phyloP scores from a whole-genome alignment of 1,140 invertebrate species.

The Lepidurus apus region DNA sequence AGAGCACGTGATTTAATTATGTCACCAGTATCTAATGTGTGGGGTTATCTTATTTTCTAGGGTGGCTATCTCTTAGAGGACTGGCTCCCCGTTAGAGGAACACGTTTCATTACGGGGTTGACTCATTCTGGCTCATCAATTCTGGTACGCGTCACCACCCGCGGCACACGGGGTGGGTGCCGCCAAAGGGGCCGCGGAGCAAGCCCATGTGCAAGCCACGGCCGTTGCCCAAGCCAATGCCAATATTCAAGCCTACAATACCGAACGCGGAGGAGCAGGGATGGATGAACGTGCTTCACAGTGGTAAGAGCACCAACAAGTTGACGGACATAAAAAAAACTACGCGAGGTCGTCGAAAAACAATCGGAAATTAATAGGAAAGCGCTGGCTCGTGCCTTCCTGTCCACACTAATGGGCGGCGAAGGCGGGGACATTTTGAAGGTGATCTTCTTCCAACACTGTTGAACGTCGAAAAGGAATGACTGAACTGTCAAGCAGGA shows the following conservation, averaged over 20 bases:
- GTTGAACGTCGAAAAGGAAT: no score
- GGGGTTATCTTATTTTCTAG: not conserved
- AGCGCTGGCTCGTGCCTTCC: not conserved
- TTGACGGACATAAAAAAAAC: not conserved
- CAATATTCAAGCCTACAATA: conserved; percentile 16
- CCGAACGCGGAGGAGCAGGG: not conserved
- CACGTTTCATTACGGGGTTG: conserved; percentile 1
- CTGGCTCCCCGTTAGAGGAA: not conserved
- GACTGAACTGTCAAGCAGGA: no score
- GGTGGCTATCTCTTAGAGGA: not conserved
- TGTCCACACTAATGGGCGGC: no score
- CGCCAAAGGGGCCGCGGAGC: conserved; percentile 11
- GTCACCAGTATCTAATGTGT: not conserved
- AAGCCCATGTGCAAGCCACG: conserved; percentile 8
- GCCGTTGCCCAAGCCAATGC: conserved; percentile 13
- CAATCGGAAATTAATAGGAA: not conserved
- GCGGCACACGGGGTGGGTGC: conserved; percentile 19
- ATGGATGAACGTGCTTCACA: conserved; percentile 8
- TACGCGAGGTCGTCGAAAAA: not conserved
- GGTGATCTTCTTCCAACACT: no score
- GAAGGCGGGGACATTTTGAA: no score
- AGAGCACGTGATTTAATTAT: not conserved
- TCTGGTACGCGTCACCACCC: conserved; percentile 17
- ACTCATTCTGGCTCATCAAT: conserved; percentile 21
- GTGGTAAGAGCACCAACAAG: not conserved